Percentiles rank a stretch among this genome's conserved stretches.
These are phyloP conservation scores for Schizothorax lantsangensis DNA, from an alignment of 2,797 vertebrate species.

Conservation along the genomic window DNA sequence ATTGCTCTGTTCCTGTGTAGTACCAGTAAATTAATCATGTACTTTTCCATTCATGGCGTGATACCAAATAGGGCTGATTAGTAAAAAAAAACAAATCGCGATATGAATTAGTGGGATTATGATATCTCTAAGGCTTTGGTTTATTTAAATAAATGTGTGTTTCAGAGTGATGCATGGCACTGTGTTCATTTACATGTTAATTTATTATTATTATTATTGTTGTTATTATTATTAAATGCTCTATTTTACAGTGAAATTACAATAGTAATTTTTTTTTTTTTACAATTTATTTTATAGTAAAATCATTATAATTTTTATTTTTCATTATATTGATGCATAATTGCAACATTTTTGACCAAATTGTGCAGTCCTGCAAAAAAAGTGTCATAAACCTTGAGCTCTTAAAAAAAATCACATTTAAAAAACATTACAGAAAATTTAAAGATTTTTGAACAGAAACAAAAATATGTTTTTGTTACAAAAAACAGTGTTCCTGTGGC, in stretches of 20 bases:
- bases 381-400: not conserved
- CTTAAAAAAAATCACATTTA: no score
- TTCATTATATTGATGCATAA: not conserved
- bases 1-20: not conserved
- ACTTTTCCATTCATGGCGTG: not conserved
- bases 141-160: not conserved
- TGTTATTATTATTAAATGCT: not conserved
- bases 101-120: not conserved
- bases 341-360: not conserved
- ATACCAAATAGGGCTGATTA: not conserved
- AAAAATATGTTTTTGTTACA: not conserved
- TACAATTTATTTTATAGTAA: not conserved
- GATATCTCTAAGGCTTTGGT: not conserved
- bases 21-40: not conserved
- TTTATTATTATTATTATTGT: not conserved
- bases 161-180: not conserved
- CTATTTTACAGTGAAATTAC: not conserved
- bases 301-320: not conserved
- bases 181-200: not conserved
- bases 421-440: no score
- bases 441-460: not conserved
- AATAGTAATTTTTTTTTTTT: not conserved
- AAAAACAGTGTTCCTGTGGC: no score
- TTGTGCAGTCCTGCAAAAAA: not conserved
- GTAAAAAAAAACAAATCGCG: not conserved